phyloP scores from a whole-genome alignment of 64 coral and sea anemone species.

The Exaiptasia diaphana region DNA sequence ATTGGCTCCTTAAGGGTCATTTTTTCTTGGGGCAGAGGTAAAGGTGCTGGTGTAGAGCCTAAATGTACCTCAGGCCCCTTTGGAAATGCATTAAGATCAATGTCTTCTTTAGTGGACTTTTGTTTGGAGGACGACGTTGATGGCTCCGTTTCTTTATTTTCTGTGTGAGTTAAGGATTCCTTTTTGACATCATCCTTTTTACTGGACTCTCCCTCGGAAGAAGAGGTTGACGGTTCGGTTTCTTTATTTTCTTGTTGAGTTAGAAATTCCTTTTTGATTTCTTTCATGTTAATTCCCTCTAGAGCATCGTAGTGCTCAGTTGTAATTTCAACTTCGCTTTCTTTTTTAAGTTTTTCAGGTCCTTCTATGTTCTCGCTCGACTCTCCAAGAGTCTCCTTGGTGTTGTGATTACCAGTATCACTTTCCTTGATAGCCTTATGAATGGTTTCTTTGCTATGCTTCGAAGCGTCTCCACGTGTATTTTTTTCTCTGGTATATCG shows the following conservation, averaged over 20 bases:
- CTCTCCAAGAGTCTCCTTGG: background rate
- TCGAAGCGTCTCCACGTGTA: no score
- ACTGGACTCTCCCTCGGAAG: background rate
- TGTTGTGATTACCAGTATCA: background rate
- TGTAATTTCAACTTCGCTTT: background rate
- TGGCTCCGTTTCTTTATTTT: background rate
- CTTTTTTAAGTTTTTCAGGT: background rate
- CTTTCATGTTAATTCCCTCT: conserved; percentile 4
- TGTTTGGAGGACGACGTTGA: background rate
- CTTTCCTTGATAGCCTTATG: no score
- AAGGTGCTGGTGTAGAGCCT: conserved; percentile 49
- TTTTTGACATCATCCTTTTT: background rate
- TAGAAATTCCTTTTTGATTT: background rate
- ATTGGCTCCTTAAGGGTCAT: conserved; percentile 48
- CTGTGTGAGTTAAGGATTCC: background rate
- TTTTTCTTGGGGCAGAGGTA: conserved; percentile 73
- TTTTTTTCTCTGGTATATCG: conserved; percentile 60
- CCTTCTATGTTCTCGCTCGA: background rate
- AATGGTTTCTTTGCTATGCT: no score
- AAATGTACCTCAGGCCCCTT: conserved; percentile 25
- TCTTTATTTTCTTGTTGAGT: background rate
- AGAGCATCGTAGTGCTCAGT: background rate
- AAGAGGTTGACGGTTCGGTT: no score
- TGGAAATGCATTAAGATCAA: background rate
- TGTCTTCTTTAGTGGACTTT: background rate